Percentiles rank a stretch among this genome's conserved stretches.
phyloP scores from a whole-genome alignment of 2,797 vertebrate species.

The Myotis pilosus region DNA sequence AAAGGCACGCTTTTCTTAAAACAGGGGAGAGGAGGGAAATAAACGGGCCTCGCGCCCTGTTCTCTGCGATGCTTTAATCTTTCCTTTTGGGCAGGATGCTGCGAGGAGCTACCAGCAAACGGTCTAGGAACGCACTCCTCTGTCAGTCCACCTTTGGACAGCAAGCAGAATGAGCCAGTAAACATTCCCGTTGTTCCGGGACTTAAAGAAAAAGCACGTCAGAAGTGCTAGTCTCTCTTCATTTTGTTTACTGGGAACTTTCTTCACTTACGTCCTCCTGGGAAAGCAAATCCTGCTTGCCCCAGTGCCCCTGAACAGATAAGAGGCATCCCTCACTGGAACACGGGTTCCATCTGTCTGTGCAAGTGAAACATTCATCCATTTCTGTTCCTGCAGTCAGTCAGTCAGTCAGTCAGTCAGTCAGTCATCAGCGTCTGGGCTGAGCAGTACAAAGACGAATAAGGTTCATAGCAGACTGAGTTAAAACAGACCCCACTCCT shows the following conservation, averaged over 20 bases:
- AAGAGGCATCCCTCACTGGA: background rate
- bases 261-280: slow-evolving; percentile 52
- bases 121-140: slow-evolving; percentile 87
- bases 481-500: background rate
- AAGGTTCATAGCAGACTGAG: background rate
- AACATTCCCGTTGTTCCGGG: slow-evolving; percentile 88
- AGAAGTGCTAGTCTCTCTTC: slow-evolving; percentile 69
- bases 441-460: background rate
- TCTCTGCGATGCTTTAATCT: slow-evolving; percentile 84
- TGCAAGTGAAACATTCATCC: background rate
- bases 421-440: background rate
- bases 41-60: slow-evolving; percentile 83
- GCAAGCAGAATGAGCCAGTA: slow-evolving; percentile 89
- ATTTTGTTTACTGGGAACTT: slow-evolving; percentile 63
- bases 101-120: slow-evolving; percentile 93
- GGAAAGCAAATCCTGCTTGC: background rate
- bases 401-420: background rate
- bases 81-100: slow-evolving; percentile 93
- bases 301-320: background rate
- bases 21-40: slow-evolving; percentile 80
- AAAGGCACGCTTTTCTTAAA: slow-evolving; percentile 89
- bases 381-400: background rate
- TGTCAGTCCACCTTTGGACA: slow-evolving; percentile 93
- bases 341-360: background rate
- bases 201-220: slow-evolving; percentile 84